Evolutionary conservation across 2,113 vertebrate species (phyloP).

Genomic region (Rhea americana): DNA sequence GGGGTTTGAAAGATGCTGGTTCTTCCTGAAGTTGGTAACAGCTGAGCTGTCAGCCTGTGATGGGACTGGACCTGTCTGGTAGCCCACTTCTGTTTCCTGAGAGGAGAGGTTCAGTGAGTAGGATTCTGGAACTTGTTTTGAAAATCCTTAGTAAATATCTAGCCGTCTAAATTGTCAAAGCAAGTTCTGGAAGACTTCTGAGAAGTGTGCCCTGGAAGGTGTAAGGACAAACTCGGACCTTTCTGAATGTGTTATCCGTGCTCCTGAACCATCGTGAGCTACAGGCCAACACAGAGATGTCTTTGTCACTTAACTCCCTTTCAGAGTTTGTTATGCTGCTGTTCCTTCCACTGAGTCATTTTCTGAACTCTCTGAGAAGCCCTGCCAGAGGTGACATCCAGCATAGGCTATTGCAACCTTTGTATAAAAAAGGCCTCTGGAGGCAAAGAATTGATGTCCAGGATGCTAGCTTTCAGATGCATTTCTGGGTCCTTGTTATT

Average conservation of each 20-base stretch:
- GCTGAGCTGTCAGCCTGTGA: neutral
- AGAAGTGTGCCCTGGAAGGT: neutral
- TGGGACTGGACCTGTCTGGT: neutral
- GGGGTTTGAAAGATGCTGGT: neutral
- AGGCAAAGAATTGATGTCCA: neutral
- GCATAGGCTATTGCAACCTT: neutral
- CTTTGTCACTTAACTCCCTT: neutral
- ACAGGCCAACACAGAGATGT: neutral
- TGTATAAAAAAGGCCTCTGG: neutral
- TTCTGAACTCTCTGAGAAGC: neutral
- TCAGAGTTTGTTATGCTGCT: neutral
- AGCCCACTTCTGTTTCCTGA: neutral
- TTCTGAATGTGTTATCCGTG: neutral
- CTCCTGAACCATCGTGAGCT: neutral
- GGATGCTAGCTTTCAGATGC: accelerated
- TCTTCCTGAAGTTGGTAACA: neutral
- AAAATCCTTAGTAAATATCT: neutral
- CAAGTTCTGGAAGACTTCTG: neutral
- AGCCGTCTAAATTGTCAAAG: neutral
- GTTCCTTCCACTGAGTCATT: neutral
- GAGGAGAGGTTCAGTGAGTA: neutral
- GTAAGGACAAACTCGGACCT: neutral
- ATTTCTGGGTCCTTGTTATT: neutral
- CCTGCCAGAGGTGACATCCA: neutral
- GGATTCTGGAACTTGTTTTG: neutral